phyloP scores from a whole-genome alignment of 2,797 vertebrate species.

The Lacerta bilineata region DNA sequence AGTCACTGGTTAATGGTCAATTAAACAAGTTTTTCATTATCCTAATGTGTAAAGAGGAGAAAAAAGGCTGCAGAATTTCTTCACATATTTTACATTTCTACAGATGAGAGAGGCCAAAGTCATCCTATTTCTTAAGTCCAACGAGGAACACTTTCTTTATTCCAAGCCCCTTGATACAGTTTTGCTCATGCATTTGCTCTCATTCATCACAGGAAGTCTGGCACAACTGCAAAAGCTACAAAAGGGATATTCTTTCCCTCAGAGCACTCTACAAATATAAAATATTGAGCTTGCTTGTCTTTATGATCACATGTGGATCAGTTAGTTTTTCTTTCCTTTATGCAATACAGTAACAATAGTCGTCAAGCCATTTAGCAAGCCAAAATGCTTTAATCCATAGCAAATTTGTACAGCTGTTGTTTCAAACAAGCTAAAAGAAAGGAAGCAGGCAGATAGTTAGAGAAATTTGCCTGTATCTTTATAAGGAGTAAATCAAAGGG shows the following conservation, averaged over 20 bases:
- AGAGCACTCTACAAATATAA: background rate
- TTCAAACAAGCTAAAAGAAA: slow-evolving; percentile 10
- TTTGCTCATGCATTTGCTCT: background rate
- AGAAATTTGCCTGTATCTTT: background rate
- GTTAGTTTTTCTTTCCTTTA: slow-evolving; percentile 28
- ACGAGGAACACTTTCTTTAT: background rate
- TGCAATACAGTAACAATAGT: background rate
- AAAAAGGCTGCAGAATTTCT: background rate
- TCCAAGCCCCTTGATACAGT: background rate
- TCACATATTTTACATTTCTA: background rate
- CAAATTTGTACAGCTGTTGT: background rate
- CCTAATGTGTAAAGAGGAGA: background rate
- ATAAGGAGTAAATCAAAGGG: background rate
- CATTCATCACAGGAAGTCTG: background rate
- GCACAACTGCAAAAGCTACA: background rate
- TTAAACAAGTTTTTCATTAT: background rate
- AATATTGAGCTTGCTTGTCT: background rate
- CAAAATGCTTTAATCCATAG: slow-evolving; percentile 25
- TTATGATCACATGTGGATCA: background rate
- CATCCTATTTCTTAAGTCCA: background rate
- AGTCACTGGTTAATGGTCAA: background rate
- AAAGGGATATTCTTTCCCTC: background rate
- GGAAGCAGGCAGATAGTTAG: background rate
- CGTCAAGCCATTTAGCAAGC: slow-evolving; percentile 18
- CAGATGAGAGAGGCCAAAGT: background rate